Evolutionary conservation across 2,888 invertebrate species (phyloP), one percentile per base, ranked within the genome.

Genomic region (Agrochola litura): DNA sequence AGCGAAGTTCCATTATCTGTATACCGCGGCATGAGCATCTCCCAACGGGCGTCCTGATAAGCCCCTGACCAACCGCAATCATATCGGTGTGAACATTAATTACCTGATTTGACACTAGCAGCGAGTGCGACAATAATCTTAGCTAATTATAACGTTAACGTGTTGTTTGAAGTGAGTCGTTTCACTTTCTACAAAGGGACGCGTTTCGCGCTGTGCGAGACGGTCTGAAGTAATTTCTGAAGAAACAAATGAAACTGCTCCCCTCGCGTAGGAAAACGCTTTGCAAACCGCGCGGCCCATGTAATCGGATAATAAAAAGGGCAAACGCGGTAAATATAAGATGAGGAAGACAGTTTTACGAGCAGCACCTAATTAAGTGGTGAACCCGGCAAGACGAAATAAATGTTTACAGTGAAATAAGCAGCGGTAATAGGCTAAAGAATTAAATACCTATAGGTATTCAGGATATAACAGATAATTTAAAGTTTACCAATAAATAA

Each of bases 291-390:
- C 94, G 95, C 95, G 92, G 96, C 96, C 96, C 95, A 95, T 95
- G 96, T 96, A 96, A 96, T 96, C 96, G 96, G 95, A 96, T 96
- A 96, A 96, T 96, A 96, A 96, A 96, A 96, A 96, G 96, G 96
- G 96, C 96, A 95, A 96, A 96, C 96, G 96, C 96, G 96, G 96
- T 96, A 96, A 96, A 96, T 96, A 96, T 96, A 96, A 96, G 96
- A 96, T 96, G 96, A 96, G 96, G 95, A 96, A 96, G 96, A 96
- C 96, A 96, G 96, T 96, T 96, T 96, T 96, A 96, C 96, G 96
- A 96, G 94, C 95, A 92, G 93, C 94, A 95, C 96, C 96, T 96
- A 96, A 96, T 96, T 96, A 96, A 96, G 96, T 95, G 96, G 96
- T 95, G 95, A 96, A 95, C 95, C 94, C 95, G 95, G 95, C 94